phyloP scores from a whole-genome alignment of 2,888 invertebrate genomes.

The Halictus ligatus region DNA sequence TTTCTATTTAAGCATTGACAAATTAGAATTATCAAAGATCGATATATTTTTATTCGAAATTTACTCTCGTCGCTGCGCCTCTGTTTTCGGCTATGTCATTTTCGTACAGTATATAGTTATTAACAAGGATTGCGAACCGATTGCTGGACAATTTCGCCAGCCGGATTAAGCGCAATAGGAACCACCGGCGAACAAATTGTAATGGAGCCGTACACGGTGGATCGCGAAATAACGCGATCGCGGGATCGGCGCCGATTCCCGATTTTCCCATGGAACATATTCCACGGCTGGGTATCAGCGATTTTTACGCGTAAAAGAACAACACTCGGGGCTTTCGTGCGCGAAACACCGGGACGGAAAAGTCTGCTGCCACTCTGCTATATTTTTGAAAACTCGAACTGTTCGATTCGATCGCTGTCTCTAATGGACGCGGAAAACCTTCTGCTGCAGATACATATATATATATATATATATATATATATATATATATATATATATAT shows the following conservation, averaged over 20 bases:
- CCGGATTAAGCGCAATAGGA: constrained; percentile 20
- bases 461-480: not conserved
- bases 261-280: constrained; percentile 15
- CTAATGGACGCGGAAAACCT: not conserved
- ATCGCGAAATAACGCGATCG: constrained; percentile 27
- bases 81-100: not conserved
- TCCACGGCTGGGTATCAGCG: constrained; percentile 10
- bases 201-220: constrained; percentile 31
- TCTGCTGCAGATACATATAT: not conserved
- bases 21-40: not conserved
- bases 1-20: not conserved
- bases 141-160: not conserved
- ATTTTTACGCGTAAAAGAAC: constrained; percentile 33
- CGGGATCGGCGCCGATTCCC: constrained; percentile 3
- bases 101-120: not conserved
- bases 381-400: not conserved
- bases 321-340: not conserved
- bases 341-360: not conserved
- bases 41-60: not conserved
- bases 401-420: not conserved
- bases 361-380: not conserved
- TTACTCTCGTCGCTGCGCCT: not conserved
- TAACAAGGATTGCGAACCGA: not conserved
- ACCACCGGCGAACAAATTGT: constrained; percentile 36
- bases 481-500: not conserved